Evolutionary conservation across 1,140 invertebrate species (phyloP).

Genomic region (Brachystomella parvula): DNA sequence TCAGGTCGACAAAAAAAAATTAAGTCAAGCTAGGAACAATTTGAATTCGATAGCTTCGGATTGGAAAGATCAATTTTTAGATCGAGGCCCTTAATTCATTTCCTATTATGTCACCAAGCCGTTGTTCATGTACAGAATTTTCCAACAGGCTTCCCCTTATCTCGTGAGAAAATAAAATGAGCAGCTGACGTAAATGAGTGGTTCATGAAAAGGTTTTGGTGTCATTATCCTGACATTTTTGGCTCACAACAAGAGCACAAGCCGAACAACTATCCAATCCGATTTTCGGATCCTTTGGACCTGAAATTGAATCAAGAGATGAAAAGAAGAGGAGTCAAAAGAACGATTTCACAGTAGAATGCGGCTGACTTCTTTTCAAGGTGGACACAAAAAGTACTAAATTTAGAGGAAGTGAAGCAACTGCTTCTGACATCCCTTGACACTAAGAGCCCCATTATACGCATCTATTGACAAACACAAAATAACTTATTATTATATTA

Average conservation of each 20-base stretch:
- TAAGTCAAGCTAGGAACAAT: neutral
- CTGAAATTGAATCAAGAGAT: neutral
- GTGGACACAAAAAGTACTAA: neutral
- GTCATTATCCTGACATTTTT: conserved; percentile 7
- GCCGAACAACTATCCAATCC: neutral
- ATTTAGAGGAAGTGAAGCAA: neutral
- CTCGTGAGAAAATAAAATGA: neutral
- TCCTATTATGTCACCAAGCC: neutral
- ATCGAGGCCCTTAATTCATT: neutral
- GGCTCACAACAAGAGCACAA: conserved; percentile 8
- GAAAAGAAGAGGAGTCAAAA: neutral
- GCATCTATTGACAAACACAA: neutral
- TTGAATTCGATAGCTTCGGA: neutral
- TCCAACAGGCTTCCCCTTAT: neutral
- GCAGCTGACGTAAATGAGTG: neutral
- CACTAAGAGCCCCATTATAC: neutral
- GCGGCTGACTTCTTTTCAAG: neutral
- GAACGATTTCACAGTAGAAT: conserved; percentile 1
- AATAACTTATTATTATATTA: neutral
- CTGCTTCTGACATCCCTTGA: neutral
- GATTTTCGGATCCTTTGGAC: too few relatives aligned
- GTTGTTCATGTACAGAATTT: neutral
- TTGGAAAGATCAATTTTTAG: neutral
- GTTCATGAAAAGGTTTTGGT: neutral
- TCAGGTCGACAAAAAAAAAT: neutral